Conservation (phyloP, 2,797 vertebrate species). For the Ispidina lecontei region DNA sequence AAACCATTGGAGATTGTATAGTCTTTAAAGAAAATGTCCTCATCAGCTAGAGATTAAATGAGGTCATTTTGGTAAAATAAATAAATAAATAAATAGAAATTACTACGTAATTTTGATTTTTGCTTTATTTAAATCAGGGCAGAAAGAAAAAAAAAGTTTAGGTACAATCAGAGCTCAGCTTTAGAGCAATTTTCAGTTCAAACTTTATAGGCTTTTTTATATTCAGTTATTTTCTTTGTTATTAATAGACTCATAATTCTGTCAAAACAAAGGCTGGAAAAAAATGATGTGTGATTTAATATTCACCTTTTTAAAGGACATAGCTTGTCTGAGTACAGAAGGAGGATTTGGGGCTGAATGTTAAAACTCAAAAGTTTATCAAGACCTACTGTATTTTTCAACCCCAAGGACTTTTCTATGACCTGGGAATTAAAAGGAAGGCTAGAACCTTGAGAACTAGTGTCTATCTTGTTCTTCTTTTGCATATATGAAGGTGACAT, state of each 20-base stretch:
- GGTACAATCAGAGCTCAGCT: not conserved
- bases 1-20: not conserved
- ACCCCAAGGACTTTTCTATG: not conserved
- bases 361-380: not conserved
- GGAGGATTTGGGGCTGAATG: not conserved
- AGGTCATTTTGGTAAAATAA: conserved; percentile 15
- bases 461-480: not conserved
- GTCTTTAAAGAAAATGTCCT: conserved; percentile 18
- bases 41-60: conserved; percentile 29
- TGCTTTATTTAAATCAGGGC: not conserved
- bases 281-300: conserved; percentile 24
- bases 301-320: conserved; percentile 35
- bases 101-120: not conserved
- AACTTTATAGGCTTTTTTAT: not conserved
- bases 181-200: not conserved
- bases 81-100: too few species aligned
- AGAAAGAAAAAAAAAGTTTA: not conserved
- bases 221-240: conserved; percentile 19
- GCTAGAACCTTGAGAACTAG: not conserved
- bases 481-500: not conserved
- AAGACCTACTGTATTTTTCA: not conserved
- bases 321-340: not conserved
- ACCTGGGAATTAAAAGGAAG: not conserved
- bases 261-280: conserved; percentile 42
- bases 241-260: conserved; percentile 31